phyloP scores from a whole-genome alignment of 2,888 invertebrate species.

The Saturnia pavonia region DNA sequence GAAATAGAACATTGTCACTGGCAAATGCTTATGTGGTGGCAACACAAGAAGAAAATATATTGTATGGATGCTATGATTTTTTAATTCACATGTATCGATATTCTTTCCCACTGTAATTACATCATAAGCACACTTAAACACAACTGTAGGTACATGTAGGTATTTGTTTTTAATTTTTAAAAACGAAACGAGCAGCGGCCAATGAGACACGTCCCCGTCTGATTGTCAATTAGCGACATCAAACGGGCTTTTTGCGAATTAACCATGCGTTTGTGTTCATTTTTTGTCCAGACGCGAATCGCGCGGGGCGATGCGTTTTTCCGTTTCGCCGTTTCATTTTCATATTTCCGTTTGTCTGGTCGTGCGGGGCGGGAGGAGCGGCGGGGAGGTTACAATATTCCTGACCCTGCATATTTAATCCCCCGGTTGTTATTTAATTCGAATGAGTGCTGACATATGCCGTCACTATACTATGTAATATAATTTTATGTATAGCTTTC shows the following conservation, averaged over 20 bases:
- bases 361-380: slow-evolving; percentile 35
- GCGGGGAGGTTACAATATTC: slow-evolving; percentile 57
- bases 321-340: slow-evolving; percentile 78
- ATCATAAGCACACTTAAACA: not conserved
- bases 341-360: slow-evolving; percentile 80
- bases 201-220: slow-evolving; percentile 79
- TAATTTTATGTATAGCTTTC: not conserved
- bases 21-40: too few species aligned
- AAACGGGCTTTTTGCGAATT: slow-evolving; percentile 83
- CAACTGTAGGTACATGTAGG: slow-evolving; percentile 52
- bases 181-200: slow-evolving; percentile 75
- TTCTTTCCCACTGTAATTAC: not conserved
- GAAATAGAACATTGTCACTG: too few species aligned
- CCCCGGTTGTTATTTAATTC: slow-evolving; percentile 4
- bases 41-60: too few species aligned
- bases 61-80: too few species aligned
- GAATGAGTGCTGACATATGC: not conserved
- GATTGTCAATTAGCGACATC: slow-evolving; percentile 83
- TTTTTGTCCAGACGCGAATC: slow-evolving; percentile 63
- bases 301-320: slow-evolving; percentile 73
- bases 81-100: not conserved
- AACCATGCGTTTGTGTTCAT: slow-evolving; percentile 78
- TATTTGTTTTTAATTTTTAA: slow-evolving; percentile 80
- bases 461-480: not conserved
- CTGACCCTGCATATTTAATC: slow-evolving; percentile 27